Conservation (phyloP, 2,888 invertebrate genomes). For the Drosophila nr. perissopoda region DNA sequence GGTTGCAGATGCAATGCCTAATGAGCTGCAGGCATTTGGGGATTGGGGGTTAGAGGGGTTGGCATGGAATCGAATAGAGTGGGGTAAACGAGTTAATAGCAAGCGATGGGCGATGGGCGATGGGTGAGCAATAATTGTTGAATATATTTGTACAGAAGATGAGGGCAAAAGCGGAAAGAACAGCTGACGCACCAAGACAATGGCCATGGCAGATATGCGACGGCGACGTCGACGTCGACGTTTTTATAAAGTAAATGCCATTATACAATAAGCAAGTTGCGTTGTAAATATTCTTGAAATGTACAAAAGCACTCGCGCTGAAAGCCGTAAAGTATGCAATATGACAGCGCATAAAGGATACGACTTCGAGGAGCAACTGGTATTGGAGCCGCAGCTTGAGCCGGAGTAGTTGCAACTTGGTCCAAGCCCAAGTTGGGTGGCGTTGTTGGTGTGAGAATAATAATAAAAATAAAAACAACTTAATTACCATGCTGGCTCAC, state of each 20-base stretch:
- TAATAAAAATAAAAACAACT: constrained; percentile 39
- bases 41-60: neutral
- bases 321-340: constrained; percentile 73
- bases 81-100: constrained; percentile 16
- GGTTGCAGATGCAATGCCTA: constrained; percentile 48
- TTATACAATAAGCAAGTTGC: constrained; percentile 71
- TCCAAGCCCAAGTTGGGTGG: constrained; percentile 12
- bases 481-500: constrained; percentile 52
- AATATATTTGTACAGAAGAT: constrained; percentile 35
- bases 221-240: constrained; percentile 22
- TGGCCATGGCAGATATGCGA: neutral
- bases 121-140: constrained; percentile 68
- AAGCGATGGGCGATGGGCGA: constrained; percentile 49
- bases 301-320: constrained; percentile 73
- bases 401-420: constrained; percentile 15
- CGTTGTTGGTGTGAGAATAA: constrained; percentile 39
- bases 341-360: constrained; percentile 73
- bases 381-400: constrained; percentile 1
- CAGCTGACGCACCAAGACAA: constrained; percentile 11
- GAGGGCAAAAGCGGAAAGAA: constrained; percentile 7
- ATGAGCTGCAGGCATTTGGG: constrained; percentile 54
- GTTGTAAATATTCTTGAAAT: constrained; percentile 74
- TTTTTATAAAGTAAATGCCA: constrained; percentile 74
- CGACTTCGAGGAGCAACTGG: constrained; percentile 32
- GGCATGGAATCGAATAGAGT: neutral